Base-by-base conservation (phyloP, 2,113 vertebrate species). In the Chunga burmeisteri region DNA sequence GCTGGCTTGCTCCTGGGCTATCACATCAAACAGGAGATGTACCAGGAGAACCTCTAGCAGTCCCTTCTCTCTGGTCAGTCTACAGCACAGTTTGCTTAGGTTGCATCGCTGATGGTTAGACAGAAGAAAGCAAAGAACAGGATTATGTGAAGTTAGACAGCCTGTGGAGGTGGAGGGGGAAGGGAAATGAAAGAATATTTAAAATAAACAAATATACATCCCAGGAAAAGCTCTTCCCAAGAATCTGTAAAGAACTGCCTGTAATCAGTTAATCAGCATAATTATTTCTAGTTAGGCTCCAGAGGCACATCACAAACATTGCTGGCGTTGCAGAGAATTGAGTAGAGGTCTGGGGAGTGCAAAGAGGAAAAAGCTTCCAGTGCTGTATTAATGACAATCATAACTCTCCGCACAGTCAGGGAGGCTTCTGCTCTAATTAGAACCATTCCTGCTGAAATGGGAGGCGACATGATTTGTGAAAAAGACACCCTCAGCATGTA, bases 251-350 rank as follows among this genome's bases (percentile, higher is more conserved):
- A 96, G 93, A 98, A 94, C 92, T 96, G 97, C 90, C 95, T 98
- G 93, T 93, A 98, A 98, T 98, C 97, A 96, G 97, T 90, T 97
- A 97, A 98, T 98, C 96, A 97, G 94, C 71, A 84, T 98, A 98
- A 98, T 98, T 98, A 95, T 96, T 97, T 97, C 93, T 97, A 98
- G 98, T 97, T 97, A 98, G 96, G 88, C 96, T 97, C 96, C 86
- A 93, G 94, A 96, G 97, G 95, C 96, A 94, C 88, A 91, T 94
- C 90, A 86, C 62, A 71, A 91, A 72, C 86, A 68, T 58, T 74
- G 32, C 67, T 32, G 70, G 62, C 59, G 79, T 79, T 65, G 40
- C 84, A 62, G 62, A 73, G 90, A 87, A 44, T 34, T 82, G 94
- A 56, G 93, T 42, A 62, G 34, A 70, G 85, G 90, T 68, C 80